These are phyloP conservation scores for Atta cephalotes DNA, from an alignment of 1,140 invertebrate genomes.

Conservation along the genomic window DNA sequence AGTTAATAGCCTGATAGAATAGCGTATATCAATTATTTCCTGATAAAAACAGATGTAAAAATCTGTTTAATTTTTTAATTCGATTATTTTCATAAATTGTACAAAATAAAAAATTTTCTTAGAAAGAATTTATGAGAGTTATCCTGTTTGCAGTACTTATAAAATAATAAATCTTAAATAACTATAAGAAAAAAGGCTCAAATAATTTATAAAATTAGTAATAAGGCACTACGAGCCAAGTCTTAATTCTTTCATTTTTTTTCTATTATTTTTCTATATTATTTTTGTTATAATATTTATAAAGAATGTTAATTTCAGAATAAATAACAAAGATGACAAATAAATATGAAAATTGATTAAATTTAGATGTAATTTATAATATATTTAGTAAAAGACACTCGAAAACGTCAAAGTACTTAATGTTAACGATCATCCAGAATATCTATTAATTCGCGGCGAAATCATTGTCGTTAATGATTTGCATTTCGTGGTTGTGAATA, in stretches of 20 bases:
- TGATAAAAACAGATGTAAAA: background rate
- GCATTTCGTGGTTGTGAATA: constrained; percentile 6
- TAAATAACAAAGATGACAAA: background rate
- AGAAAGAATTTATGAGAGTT: background rate
- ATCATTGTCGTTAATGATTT: background rate
- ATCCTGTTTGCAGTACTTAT: background rate
- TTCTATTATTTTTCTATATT: background rate
- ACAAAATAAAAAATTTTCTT: background rate
- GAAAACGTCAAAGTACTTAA: constrained; percentile 12
- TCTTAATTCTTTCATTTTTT: background rate
- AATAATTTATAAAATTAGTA: too few species aligned
- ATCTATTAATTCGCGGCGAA: background rate
- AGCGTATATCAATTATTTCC: background rate
- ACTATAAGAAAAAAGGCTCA: too few species aligned
- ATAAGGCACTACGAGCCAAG: too few species aligned
- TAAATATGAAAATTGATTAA: background rate
- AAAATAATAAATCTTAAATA: background rate
- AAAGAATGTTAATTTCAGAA: background rate
- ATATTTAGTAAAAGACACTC: background rate
- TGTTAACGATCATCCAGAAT: background rate
- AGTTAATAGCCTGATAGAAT: background rate
- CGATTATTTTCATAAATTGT: background rate
- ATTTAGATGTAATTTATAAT: background rate
- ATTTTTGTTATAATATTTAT: background rate
- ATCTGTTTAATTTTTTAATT: background rate